Percentiles rank a stretch among this genome's conserved stretches.
These are phyloP conservation scores for Triops longicaudatus DNA, from an alignment of 1,140 invertebrate genomes.

Conservation along the genomic window DNA sequence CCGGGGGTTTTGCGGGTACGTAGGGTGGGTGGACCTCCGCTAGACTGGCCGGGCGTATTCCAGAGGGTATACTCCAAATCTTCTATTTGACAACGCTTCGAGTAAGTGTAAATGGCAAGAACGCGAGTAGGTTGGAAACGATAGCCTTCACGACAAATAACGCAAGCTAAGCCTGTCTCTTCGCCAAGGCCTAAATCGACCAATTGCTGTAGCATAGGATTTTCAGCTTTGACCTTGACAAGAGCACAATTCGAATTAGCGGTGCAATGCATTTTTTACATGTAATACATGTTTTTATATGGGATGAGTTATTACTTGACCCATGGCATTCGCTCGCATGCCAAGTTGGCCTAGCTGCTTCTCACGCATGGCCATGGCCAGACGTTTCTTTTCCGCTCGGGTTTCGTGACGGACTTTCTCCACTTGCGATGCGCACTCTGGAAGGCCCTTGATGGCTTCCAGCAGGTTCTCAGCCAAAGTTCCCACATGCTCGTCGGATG, in stretches of 20 bases:
- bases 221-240: slow-evolving; percentile 69
- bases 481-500: slow-evolving; percentile 92
- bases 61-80: slow-evolving; percentile 79
- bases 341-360: slow-evolving; percentile 90
- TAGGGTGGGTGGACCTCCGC: slow-evolving; percentile 19
- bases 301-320: slow-evolving; percentile 49
- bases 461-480: slow-evolving; percentile 92
- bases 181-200: slow-evolving; percentile 75
- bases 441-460: slow-evolving; percentile 74
- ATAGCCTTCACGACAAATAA: slow-evolving; percentile 96
- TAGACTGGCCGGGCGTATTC: slow-evolving; percentile 57
- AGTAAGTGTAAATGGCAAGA: slow-evolving; percentile 93
- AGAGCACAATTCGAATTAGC: not conserved
- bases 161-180: slow-evolving; percentile 91
- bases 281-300: slow-evolving; percentile 23
- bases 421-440: slow-evolving; percentile 63
- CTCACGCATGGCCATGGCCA: slow-evolving; percentile 95
- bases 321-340: slow-evolving; percentile 90
- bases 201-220: slow-evolving; percentile 81
- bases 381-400: slow-evolving; percentile 82
- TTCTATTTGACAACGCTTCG: slow-evolving; percentile 89
- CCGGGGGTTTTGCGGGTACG: slow-evolving; percentile 42
- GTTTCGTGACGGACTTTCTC: slow-evolving; percentile 89
- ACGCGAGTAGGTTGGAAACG: slow-evolving; percentile 88
- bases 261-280: not conserved